A percentile compares a stretch with the other conserved stretches of the same genome.
Evolutionary conservation across 2,888 invertebrate genomes (phyloP).

Genomic region (Drosophila nigricruria): DNA sequence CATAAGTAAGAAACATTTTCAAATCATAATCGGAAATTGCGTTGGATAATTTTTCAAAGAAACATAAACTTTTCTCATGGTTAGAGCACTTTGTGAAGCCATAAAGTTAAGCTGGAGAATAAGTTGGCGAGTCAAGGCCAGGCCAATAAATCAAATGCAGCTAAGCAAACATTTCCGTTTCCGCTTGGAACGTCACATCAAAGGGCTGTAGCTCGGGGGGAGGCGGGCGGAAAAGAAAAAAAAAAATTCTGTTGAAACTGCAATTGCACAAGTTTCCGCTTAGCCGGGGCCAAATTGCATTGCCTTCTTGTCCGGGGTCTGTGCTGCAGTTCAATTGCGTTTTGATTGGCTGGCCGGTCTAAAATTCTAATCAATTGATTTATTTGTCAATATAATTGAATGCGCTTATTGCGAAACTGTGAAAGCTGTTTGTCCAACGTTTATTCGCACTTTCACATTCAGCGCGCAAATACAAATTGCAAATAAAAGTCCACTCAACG

Average conservation of each 20-base stretch:
- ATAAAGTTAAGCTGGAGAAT: slow-evolving; percentile 6
- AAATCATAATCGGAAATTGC: slow-evolving; percentile 3
- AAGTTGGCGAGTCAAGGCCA: slow-evolving; percentile 20
- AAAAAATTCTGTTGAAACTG: slow-evolving; percentile 28
- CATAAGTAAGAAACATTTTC: not conserved
- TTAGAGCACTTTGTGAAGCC: slow-evolving; percentile 21
- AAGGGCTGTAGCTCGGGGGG: not conserved
- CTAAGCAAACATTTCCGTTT: slow-evolving; percentile 59
- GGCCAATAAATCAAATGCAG: slow-evolving; percentile 25
- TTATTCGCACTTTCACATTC: slow-evolving; percentile 62
- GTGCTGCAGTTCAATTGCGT: not conserved
- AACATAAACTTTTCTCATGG: slow-evolving; percentile 7
- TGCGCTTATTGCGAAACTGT: slow-evolving; percentile 38
- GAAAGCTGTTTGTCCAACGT: slow-evolving; percentile 30
- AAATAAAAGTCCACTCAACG: slow-evolving; percentile 35
- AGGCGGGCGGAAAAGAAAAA: not conserved
- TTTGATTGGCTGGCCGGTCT: slow-evolving; percentile 27
- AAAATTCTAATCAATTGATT: slow-evolving; percentile 51
- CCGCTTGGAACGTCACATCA: slow-evolving; percentile 10
- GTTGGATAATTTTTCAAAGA: not conserved
- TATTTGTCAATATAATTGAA: slow-evolving; percentile 57
- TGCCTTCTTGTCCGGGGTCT: not conserved
- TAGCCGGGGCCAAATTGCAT: slow-evolving; percentile 17
- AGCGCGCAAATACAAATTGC: slow-evolving; percentile 39
- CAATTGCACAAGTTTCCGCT: slow-evolving; percentile 28